Conservation (phyloP, 2,888 invertebrate species). For the Chloroclystis v-ata region DNA sequence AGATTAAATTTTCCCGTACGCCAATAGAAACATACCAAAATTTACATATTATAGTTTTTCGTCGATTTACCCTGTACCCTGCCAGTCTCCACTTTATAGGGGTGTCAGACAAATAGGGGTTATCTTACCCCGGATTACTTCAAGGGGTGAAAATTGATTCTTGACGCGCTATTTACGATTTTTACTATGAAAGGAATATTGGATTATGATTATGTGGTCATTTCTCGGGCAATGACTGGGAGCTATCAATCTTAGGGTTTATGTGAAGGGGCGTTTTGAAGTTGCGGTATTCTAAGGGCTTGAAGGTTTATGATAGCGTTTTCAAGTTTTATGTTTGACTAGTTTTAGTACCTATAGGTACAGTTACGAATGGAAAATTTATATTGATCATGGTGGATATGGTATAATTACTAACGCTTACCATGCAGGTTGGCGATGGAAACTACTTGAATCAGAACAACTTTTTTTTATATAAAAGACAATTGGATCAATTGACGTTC, state of each 20-base stretch:
- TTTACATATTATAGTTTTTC: conserved; percentile 57
- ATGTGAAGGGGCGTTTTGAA: conserved; percentile 5
- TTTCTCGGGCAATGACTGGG: conserved; percentile 9
- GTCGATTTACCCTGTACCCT: conserved; percentile 35
- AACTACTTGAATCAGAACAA: too few relatives aligned
- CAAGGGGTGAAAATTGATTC: conserved; percentile 44
- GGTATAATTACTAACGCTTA: too few relatives aligned
- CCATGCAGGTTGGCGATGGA: too few relatives aligned
- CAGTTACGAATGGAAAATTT: too few relatives aligned
- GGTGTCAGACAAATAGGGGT: conserved; percentile 43
- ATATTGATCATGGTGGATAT: too few relatives aligned
- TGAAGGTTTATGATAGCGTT: neutral
- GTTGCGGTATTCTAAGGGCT: neutral
- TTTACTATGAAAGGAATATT: conserved; percentile 26
- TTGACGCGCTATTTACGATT: conserved; percentile 38
- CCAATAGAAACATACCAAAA: conserved; percentile 34
- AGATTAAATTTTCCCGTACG: conserved; percentile 4
- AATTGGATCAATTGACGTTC: too few relatives aligned
- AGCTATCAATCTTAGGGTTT: conserved; percentile 8
- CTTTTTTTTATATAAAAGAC: too few relatives aligned
- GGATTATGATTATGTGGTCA: conserved; percentile 24
- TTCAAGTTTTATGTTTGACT: too few relatives aligned
- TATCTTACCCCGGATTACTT: conserved; percentile 36
- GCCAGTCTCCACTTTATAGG: conserved; percentile 40
- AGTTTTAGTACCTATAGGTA: too few relatives aligned